These are phyloP conservation scores for Ceratothoa steindachneri DNA, from an alignment of 2,888 invertebrate species.

Conservation along the genomic window DNA sequence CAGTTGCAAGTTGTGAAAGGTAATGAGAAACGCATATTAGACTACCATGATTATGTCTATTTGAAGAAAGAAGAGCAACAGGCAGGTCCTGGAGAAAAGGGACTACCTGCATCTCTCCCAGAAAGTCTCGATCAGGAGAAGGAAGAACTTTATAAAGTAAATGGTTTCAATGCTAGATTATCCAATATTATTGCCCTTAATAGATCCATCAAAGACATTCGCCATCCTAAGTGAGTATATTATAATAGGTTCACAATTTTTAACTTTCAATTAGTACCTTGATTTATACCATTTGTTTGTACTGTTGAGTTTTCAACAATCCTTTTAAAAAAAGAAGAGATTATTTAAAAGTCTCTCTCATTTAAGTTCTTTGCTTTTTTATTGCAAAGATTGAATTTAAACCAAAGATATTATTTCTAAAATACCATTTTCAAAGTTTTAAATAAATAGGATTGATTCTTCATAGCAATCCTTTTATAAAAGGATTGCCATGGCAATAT, in stretches of 20 bases:
- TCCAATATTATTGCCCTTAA: slow-evolving; percentile 89
- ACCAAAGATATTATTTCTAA: no score
- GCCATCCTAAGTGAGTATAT: slow-evolving; percentile 55
- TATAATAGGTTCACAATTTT: neutral
- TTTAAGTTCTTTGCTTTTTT: no score
- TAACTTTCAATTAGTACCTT: neutral
- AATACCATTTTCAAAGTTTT: no score
- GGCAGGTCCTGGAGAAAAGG: slow-evolving; percentile 35
- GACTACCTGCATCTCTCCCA: slow-evolving; percentile 55
- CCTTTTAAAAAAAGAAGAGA: no score
- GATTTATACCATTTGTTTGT: neutral
- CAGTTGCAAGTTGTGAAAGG: neutral
- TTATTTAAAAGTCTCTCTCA: no score
- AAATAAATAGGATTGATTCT: no score
- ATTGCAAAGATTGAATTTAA: no score
- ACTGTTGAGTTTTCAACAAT: no score
- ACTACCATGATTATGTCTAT: slow-evolving; percentile 14
- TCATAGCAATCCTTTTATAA: no score
- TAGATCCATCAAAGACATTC: slow-evolving; percentile 64
- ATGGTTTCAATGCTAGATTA: slow-evolving; percentile 88
- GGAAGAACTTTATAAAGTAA: slow-evolving; percentile 70
- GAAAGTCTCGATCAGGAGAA: slow-evolving; percentile 57
- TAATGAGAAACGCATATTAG: neutral
- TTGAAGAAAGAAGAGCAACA: slow-evolving; percentile 2
- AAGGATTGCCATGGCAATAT: no score